A percentile compares a stretch with the other conserved stretches of the same genome.
These are phyloP conservation scores for Drosophila quinaria DNA, from an alignment of 2,888 invertebrate genomes.

Conservation along the genomic window DNA sequence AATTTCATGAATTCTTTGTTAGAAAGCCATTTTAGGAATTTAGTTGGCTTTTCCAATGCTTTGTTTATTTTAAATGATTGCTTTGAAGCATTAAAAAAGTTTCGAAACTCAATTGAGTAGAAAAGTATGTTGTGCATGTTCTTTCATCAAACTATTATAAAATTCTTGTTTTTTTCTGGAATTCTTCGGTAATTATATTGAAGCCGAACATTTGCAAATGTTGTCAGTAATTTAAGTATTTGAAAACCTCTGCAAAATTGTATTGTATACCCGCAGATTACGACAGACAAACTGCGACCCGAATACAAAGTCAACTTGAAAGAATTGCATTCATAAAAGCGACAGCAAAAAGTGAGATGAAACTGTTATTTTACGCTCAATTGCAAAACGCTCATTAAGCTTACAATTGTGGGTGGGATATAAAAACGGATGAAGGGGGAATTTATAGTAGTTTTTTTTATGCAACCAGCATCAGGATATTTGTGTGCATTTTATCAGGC, in stretches of 20 bases:
- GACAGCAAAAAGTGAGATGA: constrained; percentile 34
- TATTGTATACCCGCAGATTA: background rate
- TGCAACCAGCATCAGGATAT: constrained; percentile 38
- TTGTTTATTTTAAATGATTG: background rate
- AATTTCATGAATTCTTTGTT: constrained; percentile 31
- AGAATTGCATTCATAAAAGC: constrained; percentile 38
- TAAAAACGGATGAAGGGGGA: constrained; percentile 12
- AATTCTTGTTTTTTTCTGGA: background rate
- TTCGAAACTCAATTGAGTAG: too few species aligned
- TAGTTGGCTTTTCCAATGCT: background rate
- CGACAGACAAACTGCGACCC: background rate
- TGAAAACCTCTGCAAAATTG: background rate
- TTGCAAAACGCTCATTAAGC: constrained; percentile 59
- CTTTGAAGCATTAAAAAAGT: background rate
- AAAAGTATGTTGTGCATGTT: too few species aligned
- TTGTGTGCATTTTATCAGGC: constrained; percentile 48
- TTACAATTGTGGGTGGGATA: constrained; percentile 41
- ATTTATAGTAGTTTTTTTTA: constrained; percentile 37
- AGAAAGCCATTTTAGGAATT: background rate
- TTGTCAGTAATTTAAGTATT: background rate
- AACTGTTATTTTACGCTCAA: constrained; percentile 70
- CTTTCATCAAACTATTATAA: too few species aligned
- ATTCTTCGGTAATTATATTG: background rate
- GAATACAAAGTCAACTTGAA: constrained; percentile 14
- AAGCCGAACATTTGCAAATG: background rate